Evolutionary conservation across 2,797 vertebrate species (phyloP), one percentile per base, ranked within the genome.

Genomic region (Ctenosaura bakeri): DNA sequence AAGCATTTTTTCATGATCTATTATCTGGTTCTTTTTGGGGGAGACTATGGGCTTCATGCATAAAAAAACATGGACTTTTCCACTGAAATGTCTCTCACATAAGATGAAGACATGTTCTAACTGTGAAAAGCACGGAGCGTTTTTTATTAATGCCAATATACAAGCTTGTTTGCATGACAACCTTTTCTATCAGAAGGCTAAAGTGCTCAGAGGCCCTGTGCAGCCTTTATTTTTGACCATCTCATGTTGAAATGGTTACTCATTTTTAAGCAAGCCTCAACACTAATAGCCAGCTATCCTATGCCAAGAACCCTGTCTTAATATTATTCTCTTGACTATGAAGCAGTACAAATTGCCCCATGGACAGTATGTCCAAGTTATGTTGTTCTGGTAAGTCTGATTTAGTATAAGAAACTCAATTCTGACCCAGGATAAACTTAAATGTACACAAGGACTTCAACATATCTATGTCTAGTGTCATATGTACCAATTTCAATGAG

Each of bases 401-500:
- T 69, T 78, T 77, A 78, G 46, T 29, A 52, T 32, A 86, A 80
- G 32, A 42, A 80, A 59, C 54, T 81, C 54, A 86, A 81, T 80
- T 35, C 6, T 86, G 52, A 83, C 38, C 2, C 50, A 59, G 26
- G 29, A 29, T 35, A 59, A 46, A 86, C 8, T 90, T 42, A 74
- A 81, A 90, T n/a, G 18, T 29, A 80, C 14, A 74, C 32, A 86
- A 35, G 54, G 24, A 73, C 12, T 81, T 35, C 74, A 50, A 20
- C 32, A 35, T 64, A 71, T 62, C 84, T 90, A 86, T 42, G 86
- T 78, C 76, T 81, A 69, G 52, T 56, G 77, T 62, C 66, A 62
- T 81, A 81, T 29, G 38, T 86, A 77, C 78, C 77, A 22, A 82
- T 81, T 38, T 81, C 13, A 62, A 86, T 86, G 22, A 86, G 77